A percentile compares a stretch with the other conserved stretches of the same genome.
Conservation (phyloP, 2,113 vertebrate genomes). For the Felis chaus region DNA sequence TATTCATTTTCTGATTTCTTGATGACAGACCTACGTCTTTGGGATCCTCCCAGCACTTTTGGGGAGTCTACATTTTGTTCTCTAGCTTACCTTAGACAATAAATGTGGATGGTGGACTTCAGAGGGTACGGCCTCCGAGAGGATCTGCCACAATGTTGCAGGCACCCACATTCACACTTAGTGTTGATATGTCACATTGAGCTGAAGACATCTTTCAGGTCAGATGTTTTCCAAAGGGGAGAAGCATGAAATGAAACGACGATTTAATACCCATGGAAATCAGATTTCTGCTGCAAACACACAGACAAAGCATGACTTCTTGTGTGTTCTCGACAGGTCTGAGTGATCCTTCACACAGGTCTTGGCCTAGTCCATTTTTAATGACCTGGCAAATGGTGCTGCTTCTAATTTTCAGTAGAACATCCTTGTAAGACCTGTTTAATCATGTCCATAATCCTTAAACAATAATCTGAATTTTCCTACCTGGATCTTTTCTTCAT, state of each 20-base stretch:
- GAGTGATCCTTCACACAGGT: neutral
- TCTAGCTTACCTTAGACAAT: neutral
- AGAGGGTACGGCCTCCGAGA: neutral
- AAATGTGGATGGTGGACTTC: neutral
- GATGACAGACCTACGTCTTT: neutral
- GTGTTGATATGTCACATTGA: neutral
- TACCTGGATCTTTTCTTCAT: neutral
- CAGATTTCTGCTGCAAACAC: neutral
- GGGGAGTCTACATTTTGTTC: neutral
- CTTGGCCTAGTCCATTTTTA: neutral
- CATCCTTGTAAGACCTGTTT: neutral
- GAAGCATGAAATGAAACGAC: neutral
- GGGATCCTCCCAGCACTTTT: neutral
- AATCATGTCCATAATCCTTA: neutral
- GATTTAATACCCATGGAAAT: neutral
- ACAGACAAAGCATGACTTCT: neutral
- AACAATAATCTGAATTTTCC: neutral
- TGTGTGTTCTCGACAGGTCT: neutral
- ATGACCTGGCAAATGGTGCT: neutral
- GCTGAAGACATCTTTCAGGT: neutral
- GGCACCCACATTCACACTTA: neutral
- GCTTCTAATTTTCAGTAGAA: neutral
- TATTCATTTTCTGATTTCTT: constrained; percentile 8
- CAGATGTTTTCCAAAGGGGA: neutral
- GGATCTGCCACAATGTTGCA: neutral